These are phyloP conservation scores for Eledone cirrhosa DNA, from an alignment of 2,888 invertebrate species.

Conservation along the genomic window DNA sequence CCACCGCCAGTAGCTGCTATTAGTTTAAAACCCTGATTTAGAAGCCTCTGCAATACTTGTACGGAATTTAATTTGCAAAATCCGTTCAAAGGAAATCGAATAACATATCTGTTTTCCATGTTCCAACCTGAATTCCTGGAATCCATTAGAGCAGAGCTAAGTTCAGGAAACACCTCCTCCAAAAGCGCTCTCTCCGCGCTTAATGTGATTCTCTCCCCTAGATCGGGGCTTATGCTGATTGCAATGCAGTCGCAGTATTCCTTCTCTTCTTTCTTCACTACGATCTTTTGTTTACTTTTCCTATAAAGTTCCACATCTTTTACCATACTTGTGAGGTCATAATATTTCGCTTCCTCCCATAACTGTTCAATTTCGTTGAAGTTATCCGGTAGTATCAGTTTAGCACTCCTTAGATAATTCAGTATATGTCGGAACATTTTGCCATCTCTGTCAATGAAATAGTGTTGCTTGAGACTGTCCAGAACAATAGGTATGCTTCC, in stretches of 20 bases:
- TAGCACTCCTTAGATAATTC: slow-evolving; percentile 93
- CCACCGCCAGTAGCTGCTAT: slow-evolving; percentile 87
- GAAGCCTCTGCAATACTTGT: slow-evolving; percentile 82
- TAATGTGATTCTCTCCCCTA: slow-evolving; percentile 83
- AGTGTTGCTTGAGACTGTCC: slow-evolving; percentile 96
- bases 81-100: slow-evolving; percentile 86
- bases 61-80: slow-evolving; percentile 90
- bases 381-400: slow-evolving; percentile 84
- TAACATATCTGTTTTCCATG: slow-evolving; percentile 82
- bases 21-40: slow-evolving; percentile 81
- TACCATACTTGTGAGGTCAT: slow-evolving; percentile 76
- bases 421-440: slow-evolving; percentile 97
- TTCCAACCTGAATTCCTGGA: slow-evolving; percentile 81
- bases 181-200: slow-evolving; percentile 79
- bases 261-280: slow-evolving; percentile 24
- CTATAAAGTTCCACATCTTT: slow-evolving; percentile 58
- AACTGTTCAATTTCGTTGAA: slow-evolving; percentile 88
- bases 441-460: slow-evolving; percentile 98
- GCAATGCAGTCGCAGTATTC: slow-evolving; percentile 79
- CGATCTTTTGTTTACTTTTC: slow-evolving; percentile 44
- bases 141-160: slow-evolving; percentile 80
- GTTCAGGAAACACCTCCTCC: slow-evolving; percentile 72
- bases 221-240: slow-evolving; percentile 81
- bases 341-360: slow-evolving; percentile 89
- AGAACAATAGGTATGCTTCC: slow-evolving; percentile 94